A percentile compares a stretch with the other conserved stretches of the same genome.
phyloP scores from a whole-genome alignment of 2,888 invertebrate species.

The Drosophila flavopinicola region DNA sequence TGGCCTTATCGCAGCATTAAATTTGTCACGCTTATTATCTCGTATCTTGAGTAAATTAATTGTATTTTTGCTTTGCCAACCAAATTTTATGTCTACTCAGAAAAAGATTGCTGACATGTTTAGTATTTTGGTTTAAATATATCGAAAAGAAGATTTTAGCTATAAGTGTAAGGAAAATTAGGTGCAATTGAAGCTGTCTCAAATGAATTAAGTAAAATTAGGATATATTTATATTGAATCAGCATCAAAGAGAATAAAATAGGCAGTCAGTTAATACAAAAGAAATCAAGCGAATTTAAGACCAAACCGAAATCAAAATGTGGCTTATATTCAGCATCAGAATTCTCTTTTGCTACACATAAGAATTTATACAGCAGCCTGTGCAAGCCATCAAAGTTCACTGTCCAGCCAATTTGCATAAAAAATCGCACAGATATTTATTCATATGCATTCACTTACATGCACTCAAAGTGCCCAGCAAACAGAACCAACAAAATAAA shows the following conservation, averaged over 20 bases:
- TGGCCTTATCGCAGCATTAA: conserved; percentile 34
- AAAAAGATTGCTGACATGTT: conserved; percentile 29
- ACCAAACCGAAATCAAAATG: neutral
- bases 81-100: neutral
- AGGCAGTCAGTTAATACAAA: too few species aligned
- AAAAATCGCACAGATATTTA: conserved; percentile 64
- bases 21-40: conserved; percentile 64
- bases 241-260: neutral
- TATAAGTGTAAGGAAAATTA: neutral
- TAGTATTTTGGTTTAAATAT: conserved; percentile 42
- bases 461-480: conserved; percentile 45
- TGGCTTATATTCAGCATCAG: neutral
- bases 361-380: conserved; percentile 8
- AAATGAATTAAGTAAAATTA: too few species aligned
- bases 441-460: conserved; percentile 71
- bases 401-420: conserved; percentile 44
- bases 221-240: too few species aligned
- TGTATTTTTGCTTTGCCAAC: conserved; percentile 4
- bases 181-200: too few species aligned
- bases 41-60: conserved; percentile 56
- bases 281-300: too few species aligned
- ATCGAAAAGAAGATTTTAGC: neutral
- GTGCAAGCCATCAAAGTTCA: conserved; percentile 26
- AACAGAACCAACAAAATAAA: conserved; percentile 8
- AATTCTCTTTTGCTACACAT: neutral